A percentile compares a stretch with the other conserved stretches of the same genome.
phyloP scores from a whole-genome alignment of 2,888 invertebrate species.

The Fragum whitleyi region DNA sequence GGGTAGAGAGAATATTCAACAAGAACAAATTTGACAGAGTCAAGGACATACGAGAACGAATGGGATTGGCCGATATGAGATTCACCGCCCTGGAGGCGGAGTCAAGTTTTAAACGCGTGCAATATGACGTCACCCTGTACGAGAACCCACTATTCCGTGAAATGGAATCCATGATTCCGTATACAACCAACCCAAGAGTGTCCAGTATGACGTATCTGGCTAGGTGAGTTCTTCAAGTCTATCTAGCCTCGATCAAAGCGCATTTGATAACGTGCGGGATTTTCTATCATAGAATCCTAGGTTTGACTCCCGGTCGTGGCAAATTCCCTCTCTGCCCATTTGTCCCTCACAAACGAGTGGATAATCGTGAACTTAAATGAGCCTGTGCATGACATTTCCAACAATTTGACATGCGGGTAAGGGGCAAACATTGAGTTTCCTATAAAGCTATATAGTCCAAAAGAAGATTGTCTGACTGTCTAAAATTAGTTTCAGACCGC shows the following conservation, averaged over 20 bases:
- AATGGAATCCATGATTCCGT: conserved; percentile 51
- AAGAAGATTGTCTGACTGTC: too few relatives aligned
- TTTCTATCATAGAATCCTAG: too few relatives aligned
- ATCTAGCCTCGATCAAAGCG: too few relatives aligned
- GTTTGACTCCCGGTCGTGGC: too few relatives aligned
- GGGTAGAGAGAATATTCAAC: conserved; percentile 31
- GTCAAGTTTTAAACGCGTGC: conserved; percentile 39
- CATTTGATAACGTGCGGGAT: too few relatives aligned
- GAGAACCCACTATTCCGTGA: conserved; percentile 38
- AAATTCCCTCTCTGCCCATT: too few relatives aligned
- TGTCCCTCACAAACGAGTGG: neutral
- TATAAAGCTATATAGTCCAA: too few relatives aligned
- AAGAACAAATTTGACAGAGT: conserved; percentile 30
- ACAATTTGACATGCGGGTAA: too few relatives aligned
- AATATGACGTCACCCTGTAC: conserved; percentile 35
- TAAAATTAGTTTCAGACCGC: too few relatives aligned
- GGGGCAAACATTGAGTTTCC: too few relatives aligned
- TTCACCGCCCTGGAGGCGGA: conserved; percentile 49
- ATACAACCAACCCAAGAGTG: conserved; percentile 51
- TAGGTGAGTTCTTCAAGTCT: conserved; percentile 27
- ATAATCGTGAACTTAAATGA: too few relatives aligned
- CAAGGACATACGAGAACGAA: conserved; percentile 11
- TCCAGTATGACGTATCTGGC: conserved; percentile 57
- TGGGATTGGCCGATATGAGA: conserved; percentile 49
- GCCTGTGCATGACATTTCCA: too few relatives aligned